These are phyloP conservation scores for Psephotus haematonotus DNA, from an alignment of 2,113 vertebrate species.

Conservation along the genomic window DNA sequence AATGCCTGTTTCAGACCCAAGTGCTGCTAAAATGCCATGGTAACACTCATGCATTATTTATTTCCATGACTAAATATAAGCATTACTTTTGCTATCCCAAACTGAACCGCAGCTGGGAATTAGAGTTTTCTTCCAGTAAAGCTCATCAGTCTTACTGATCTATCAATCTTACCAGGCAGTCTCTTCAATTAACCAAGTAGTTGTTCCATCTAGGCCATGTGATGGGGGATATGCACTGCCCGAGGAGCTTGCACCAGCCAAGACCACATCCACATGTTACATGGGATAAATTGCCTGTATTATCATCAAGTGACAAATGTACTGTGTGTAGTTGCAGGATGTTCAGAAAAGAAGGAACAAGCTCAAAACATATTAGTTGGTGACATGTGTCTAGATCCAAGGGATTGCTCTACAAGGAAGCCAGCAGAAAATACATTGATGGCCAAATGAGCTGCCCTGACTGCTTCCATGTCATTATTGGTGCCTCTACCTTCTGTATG, in stretches of 20 bases:
- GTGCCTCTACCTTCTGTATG: not conserved
- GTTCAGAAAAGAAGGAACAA: not conserved
- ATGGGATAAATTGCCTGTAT: accelerated
- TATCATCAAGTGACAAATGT: not conserved
- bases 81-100: not conserved
- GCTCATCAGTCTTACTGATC: not conserved
- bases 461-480: not conserved
- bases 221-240: accelerated
- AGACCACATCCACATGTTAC: accelerated
- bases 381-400: not conserved
- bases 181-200: not conserved
- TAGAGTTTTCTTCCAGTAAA: not conserved
- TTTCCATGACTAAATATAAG: not conserved
- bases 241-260: not conserved
- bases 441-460: not conserved
- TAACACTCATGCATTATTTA: not conserved
- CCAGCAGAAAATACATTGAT: not conserved
- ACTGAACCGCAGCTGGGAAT: not conserved
- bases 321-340: accelerated
- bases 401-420: not conserved
- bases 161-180: not conserved
- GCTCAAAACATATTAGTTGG: not conserved
- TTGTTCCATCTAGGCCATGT: accelerated
- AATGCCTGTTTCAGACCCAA: not conserved
- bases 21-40: constrained; percentile 26